These are phyloP conservation scores for Scaptomyza hsui DNA, from an alignment of 1,140 invertebrate genomes.

Conservation along the genomic window DNA sequence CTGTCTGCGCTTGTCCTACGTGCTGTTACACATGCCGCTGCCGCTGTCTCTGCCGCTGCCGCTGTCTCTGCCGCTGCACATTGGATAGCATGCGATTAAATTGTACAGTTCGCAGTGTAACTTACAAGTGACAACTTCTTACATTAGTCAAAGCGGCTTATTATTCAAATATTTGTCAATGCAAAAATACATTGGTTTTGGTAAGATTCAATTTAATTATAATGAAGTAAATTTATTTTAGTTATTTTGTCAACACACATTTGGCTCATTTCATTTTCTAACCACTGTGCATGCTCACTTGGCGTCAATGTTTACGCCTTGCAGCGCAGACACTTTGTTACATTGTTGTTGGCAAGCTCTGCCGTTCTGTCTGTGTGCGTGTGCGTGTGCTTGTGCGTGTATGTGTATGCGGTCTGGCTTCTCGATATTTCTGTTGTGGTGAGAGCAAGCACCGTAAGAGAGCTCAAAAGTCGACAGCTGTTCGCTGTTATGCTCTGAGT, in stretches of 20 bases:
- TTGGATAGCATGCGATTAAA: conserved; percentile 25
- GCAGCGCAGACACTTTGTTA: conserved; percentile 27
- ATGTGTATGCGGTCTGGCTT: conserved; percentile 39
- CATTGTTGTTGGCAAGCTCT: conserved; percentile 32
- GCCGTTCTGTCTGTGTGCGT: conserved; percentile 6
- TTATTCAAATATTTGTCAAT: neutral
- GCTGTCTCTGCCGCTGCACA: conserved; percentile 22
- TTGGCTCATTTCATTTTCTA: neutral
- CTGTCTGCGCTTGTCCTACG: conserved; percentile 42
- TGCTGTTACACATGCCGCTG: conserved; percentile 36
- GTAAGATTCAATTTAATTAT: too few species aligned
- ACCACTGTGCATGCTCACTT: conserved; percentile 40
- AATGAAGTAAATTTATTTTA: neutral
- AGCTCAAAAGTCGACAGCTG: conserved; percentile 23
- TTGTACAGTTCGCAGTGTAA: conserved; percentile 2
- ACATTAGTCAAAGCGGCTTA: too few species aligned
- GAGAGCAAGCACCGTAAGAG: conserved; percentile 12
- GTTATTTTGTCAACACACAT: neutral
- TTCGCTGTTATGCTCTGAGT: conserved; percentile 15
- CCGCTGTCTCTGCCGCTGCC: conserved; percentile 13
- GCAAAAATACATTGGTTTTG: too few species aligned
- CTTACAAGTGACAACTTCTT: neutral
- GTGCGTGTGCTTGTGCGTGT: conserved; percentile 11
- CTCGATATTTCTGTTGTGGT: conserved; percentile 46
- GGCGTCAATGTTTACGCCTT: conserved; percentile 60